Evolutionary conservation across 2,888 invertebrate species (phyloP).

Genomic region (Idaea aversata): DNA sequence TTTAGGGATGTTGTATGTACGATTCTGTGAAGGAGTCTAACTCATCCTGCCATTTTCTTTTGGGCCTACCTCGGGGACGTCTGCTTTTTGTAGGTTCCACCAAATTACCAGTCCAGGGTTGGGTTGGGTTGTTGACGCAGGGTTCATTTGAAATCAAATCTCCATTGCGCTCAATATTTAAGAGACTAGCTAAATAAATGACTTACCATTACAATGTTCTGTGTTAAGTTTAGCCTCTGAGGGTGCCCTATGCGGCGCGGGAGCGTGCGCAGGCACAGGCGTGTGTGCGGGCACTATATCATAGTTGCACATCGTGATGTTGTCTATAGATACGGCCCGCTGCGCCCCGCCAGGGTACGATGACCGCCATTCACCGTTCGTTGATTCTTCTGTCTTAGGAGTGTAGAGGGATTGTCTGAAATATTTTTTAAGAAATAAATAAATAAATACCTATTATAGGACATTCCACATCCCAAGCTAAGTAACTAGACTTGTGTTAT

Average conservation of each 20-base stretch:
- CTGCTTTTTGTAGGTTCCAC: no score
- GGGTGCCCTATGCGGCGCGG: conserved; percentile 60
- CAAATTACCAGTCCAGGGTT: no score
- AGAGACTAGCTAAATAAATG: background rate
- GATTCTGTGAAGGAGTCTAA: no score
- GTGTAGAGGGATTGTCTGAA: conserved; percentile 85
- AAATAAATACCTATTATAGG: no score
- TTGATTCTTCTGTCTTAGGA: conserved; percentile 83
- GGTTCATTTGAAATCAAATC: no score
- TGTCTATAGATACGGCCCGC: conserved; percentile 83
- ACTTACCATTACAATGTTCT: conserved; percentile 66
- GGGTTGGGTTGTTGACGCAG: no score
- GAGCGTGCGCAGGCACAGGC: conserved; percentile 35
- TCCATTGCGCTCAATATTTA: background rate
- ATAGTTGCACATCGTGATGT: conserved; percentile 76
- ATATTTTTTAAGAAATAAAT: background rate
- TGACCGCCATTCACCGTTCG: conserved; percentile 73
- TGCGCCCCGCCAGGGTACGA: conserved; percentile 63
- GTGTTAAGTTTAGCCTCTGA: conserved; percentile 64
- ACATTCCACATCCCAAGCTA: no score
- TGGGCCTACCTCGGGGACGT: no score
- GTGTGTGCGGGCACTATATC: conserved; percentile 34
- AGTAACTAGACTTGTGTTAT: no score
- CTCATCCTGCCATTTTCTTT: no score
- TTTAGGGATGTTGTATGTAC: no score